These are phyloP conservation scores for Seriola dumerili DNA, from an alignment of 2,113 vertebrate genomes.

Conservation along the genomic window DNA sequence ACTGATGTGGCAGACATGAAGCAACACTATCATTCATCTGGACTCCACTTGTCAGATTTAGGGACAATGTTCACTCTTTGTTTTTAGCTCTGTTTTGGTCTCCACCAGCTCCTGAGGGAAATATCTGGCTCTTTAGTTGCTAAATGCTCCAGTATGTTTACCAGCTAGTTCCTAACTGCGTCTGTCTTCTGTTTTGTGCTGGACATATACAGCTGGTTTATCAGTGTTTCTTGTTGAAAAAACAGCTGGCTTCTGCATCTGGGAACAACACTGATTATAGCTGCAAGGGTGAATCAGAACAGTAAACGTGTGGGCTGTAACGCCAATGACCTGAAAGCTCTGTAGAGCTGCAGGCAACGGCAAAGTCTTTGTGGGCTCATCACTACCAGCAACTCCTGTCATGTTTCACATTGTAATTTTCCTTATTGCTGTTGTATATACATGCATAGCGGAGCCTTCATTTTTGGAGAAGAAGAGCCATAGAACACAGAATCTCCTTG, in stretches of 20 bases:
- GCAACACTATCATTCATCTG: no score
- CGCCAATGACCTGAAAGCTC: no score
- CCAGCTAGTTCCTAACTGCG: neutral
- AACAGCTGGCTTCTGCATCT: neutral
- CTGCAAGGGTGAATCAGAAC: neutral
- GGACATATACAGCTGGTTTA: neutral
- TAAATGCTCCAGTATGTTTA: neutral
- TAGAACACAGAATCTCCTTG: neutral
- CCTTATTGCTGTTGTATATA: no score
- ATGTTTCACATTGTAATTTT: neutral
- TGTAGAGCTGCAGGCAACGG: neutral
- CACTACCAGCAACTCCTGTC: neutral
- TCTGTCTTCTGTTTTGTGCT: neutral
- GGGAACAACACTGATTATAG: slow-evolving; percentile 1
- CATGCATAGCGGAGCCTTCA: neutral
- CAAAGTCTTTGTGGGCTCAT: neutral
- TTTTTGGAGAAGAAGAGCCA: neutral
- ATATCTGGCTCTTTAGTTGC: no score
- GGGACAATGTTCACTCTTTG: no score
- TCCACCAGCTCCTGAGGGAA: neutral
- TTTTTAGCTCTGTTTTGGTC: no score
- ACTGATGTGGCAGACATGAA: no score
- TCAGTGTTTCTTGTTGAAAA: neutral
- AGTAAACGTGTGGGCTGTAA: neutral
- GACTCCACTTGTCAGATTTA: no score